These are phyloP conservation scores for Mamestra brassicae DNA, from an alignment of 2,888 invertebrate genomes.

Conservation along the genomic window DNA sequence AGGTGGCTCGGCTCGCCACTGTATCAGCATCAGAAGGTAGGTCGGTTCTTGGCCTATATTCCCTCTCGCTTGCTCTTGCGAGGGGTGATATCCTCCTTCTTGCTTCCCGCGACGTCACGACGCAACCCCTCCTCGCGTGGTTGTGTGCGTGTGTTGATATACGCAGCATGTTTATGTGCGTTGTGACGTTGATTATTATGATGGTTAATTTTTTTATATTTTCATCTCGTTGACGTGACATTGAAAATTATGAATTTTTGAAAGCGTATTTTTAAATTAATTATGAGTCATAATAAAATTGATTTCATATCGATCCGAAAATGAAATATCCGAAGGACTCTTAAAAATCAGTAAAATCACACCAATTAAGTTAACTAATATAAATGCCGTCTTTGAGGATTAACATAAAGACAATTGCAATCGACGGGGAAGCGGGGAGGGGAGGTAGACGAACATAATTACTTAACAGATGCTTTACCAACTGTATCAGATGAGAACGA, in stretches of 20 bases:
- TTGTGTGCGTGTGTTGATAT: constrained; percentile 79
- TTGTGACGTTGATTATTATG: constrained; percentile 75
- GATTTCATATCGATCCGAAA: neutral
- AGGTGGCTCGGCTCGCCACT: constrained; percentile 80
- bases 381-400: constrained; percentile 21
- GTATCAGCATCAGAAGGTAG: constrained; percentile 85
- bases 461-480: constrained; percentile 25
- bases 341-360: neutral
- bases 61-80: constrained; percentile 73
- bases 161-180: constrained; percentile 72
- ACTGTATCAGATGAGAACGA: constrained; percentile 29
- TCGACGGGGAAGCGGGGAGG: neutral
- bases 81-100: constrained; percentile 68
- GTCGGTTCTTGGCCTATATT: constrained; percentile 90
- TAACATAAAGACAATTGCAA: constrained; percentile 38
- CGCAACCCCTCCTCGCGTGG: constrained; percentile 77
- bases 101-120: constrained; percentile 87
- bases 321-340: no score
- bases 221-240: constrained; percentile 8
- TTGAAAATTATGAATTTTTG: neutral
- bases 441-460: constrained; percentile 29
- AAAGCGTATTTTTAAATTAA: no score
- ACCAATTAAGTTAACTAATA: constrained; percentile 5
- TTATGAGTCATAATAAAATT: neutral
- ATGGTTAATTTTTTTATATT: constrained; percentile 60